Evolutionary conservation across 2,797 vertebrate genomes (phyloP).

Genomic region (Microcaecilia unicolor): DNA sequence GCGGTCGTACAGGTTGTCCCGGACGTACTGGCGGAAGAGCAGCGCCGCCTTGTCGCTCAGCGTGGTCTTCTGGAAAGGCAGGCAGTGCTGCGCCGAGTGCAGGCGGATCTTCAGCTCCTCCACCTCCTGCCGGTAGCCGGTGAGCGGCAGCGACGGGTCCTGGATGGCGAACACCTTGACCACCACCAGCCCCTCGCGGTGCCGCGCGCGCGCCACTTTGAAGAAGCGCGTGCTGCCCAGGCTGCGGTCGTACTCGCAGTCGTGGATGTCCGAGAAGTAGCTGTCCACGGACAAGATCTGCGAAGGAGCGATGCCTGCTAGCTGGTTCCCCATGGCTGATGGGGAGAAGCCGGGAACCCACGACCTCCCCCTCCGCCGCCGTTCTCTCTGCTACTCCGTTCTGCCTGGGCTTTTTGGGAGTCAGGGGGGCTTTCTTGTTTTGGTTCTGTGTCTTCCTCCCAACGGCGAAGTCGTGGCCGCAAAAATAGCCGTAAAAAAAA

Average conservation of each 20-base stretch:
- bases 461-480: too few species aligned
- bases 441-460: too few species aligned
- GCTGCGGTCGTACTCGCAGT: slow-evolving; percentile 93
- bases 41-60: slow-evolving; percentile 86
- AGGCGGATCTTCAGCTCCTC: slow-evolving; percentile 91
- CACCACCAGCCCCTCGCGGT: slow-evolving; percentile 87
- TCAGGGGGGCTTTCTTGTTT: too few species aligned
- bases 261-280: slow-evolving; percentile 94
- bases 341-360: too few species aligned
- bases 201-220: slow-evolving; percentile 90
- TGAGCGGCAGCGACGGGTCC: slow-evolving; percentile 85
- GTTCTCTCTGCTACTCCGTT: too few species aligned
- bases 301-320: slow-evolving; percentile 91
- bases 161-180: slow-evolving; percentile 97
- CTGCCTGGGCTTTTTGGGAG: too few species aligned
- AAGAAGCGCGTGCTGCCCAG: slow-evolving; percentile 95
- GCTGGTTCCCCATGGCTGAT: slow-evolving; percentile 95
- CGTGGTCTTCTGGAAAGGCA: slow-evolving; percentile 88
- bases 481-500: too few species aligned
- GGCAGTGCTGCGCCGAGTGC: slow-evolving; percentile 87
- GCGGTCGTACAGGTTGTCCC: slow-evolving; percentile 94
- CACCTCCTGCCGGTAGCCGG: slow-evolving; percentile 90
- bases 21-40: slow-evolving; percentile 86
- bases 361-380: too few species aligned
- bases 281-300: slow-evolving; percentile 97